phyloP scores from a whole-genome alignment of 2,888 invertebrate species.

The Panzeria rudis region DNA sequence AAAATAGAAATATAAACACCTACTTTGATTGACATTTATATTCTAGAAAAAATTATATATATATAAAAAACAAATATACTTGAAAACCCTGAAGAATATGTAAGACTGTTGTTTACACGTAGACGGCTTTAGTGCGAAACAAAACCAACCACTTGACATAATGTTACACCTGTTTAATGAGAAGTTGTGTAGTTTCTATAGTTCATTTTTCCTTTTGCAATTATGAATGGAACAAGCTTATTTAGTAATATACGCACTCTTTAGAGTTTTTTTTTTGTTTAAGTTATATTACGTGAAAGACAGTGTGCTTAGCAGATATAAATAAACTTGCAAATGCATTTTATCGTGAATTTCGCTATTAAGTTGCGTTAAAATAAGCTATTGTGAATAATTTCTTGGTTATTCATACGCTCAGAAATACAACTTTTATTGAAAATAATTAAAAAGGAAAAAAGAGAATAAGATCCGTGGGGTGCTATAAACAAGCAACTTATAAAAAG shows the following conservation, averaged over 20 bases:
- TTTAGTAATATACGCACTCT: slow-evolving; percentile 55
- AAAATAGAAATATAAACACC: slow-evolving; percentile 71
- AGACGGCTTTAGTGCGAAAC: slow-evolving; percentile 23
- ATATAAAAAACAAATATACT: slow-evolving; percentile 40
- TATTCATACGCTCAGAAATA: no score
- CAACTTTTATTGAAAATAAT: no score
- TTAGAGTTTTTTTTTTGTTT: neutral
- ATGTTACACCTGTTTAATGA: slow-evolving; percentile 62
- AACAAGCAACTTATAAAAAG: no score
- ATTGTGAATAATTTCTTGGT: no score
- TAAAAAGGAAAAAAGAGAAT: no score
- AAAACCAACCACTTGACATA: slow-evolving; percentile 71
- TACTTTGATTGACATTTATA: slow-evolving; percentile 72
- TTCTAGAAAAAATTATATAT: slow-evolving; percentile 16
- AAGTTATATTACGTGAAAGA: neutral
- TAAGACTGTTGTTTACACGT: neutral
- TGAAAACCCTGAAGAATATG: neutral
- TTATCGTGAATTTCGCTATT: no score
- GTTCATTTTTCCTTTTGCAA: neutral
- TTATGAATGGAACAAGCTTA: slow-evolving; percentile 13
- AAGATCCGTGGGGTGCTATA: no score
- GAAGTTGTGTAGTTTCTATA: slow-evolving; percentile 39
- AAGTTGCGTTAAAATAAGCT: neutral
- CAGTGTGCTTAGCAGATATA: slow-evolving; percentile 6
- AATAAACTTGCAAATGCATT: no score